Evolutionary conservation across 2,797 vertebrate species (phyloP).

Genomic region (Lacerta viridis): DNA sequence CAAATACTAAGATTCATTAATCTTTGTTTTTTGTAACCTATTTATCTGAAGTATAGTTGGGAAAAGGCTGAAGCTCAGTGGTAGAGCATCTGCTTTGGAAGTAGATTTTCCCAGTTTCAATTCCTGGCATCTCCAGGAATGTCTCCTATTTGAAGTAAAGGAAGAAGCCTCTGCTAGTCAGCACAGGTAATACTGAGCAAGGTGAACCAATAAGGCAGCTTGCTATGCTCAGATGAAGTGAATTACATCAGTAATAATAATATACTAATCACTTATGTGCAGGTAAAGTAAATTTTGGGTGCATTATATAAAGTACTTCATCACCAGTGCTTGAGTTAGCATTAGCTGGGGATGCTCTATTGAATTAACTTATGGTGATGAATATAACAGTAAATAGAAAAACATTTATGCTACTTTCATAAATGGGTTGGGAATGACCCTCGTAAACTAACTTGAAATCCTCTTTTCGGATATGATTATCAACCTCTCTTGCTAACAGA

Average conservation of each 20-base stretch:
- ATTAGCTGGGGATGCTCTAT: neutral
- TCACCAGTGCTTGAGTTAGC: neutral
- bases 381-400: neutral
- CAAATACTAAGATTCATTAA: neutral
- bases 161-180: no score
- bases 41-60: no score
- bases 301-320: neutral
- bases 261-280: neutral
- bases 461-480: neutral
- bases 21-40: neutral
- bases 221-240: no score
- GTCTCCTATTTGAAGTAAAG: no score
- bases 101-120: no score
- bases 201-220: no score
- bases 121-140: no score
- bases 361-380: neutral
- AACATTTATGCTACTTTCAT: conserved; percentile 11
- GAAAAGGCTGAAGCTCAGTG: no score
- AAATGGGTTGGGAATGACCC: neutral
- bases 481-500: neutral
- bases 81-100: no score
- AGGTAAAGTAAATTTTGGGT: neutral
- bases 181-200: no score
- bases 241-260: neutral
- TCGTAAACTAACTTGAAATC: neutral